phyloP scores from a whole-genome alignment of 2,113 vertebrate species.

The Urocitellus parryii region DNA sequence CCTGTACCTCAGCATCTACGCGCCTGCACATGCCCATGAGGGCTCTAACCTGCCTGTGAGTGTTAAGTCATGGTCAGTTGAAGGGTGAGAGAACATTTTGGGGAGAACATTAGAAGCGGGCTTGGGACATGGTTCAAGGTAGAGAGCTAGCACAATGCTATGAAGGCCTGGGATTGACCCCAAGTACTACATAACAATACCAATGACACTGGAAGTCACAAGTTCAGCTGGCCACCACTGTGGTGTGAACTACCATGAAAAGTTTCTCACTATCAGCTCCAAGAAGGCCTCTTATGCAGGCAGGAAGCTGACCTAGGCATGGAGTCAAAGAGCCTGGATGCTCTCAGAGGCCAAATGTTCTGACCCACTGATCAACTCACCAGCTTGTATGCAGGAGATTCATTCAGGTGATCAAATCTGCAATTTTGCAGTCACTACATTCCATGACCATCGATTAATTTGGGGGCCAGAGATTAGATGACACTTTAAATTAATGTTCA shows the following conservation, averaged over 20 bases:
- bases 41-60: slow-evolving; percentile 83
- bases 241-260: not conserved
- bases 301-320: not conserved
- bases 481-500: not conserved
- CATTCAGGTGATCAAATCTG: not conserved
- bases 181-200: not conserved
- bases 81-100: not conserved
- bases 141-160: not conserved
- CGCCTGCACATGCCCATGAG: slow-evolving; percentile 42
- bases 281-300: not conserved
- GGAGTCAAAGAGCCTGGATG: not conserved
- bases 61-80: not conserved
- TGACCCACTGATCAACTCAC: not conserved
- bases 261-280: not conserved
- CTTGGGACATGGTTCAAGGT: not conserved
- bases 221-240: not conserved
- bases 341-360: not conserved
- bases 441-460: not conserved
- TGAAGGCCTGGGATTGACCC: not conserved
- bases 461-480: not conserved
- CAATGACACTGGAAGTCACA: not conserved
- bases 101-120: not conserved
- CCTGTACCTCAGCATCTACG: slow-evolving; percentile 66
- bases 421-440: not conserved
- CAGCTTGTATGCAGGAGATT: not conserved